A percentile compares a stretch with the other conserved stretches of the same genome.
Evolutionary conservation across 2,888 invertebrate species (phyloP).

Genomic region (Arrhopalites spinosus): DNA sequence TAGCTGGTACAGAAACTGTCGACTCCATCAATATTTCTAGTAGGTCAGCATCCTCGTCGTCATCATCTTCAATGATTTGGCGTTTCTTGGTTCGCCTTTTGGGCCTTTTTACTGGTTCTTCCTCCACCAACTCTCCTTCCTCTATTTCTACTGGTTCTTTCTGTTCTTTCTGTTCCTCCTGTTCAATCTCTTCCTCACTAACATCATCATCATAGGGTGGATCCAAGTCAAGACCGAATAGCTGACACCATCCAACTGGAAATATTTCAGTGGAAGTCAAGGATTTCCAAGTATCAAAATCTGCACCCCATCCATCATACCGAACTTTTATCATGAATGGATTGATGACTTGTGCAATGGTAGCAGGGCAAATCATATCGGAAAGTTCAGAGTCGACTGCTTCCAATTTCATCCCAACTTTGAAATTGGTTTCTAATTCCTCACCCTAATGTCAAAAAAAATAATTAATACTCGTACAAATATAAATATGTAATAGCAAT

Average conservation of each 20-base stretch:
- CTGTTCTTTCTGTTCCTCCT: neutral
- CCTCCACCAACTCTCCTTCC: too few species aligned
- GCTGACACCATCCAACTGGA: conserved; percentile 26
- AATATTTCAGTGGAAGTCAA: conserved; percentile 1
- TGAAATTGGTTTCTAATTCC: neutral
- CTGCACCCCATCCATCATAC: conserved; percentile 15
- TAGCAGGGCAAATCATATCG: conserved; percentile 21
- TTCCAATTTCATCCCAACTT: conserved; percentile 16
- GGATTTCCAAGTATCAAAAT: conserved; percentile 31
- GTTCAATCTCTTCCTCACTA: neutral
- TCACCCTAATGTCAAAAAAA: neutral
- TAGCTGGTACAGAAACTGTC: too few species aligned
- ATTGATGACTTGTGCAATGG: neutral
- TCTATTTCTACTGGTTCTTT: too few species aligned
- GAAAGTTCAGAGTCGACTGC: conserved; percentile 21
- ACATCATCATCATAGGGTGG: neutral
- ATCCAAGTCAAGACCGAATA: neutral
- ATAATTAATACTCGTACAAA: neutral
- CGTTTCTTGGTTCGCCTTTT: too few species aligned
- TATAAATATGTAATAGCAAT: neutral
- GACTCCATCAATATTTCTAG: too few species aligned
- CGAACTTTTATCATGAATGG: conserved; percentile 19
- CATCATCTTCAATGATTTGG: neutral
- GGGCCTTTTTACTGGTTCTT: too few species aligned
- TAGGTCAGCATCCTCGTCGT: neutral